phyloP scores from a whole-genome alignment of 1,140 invertebrate genomes.

The Conus betulinus region DNA sequence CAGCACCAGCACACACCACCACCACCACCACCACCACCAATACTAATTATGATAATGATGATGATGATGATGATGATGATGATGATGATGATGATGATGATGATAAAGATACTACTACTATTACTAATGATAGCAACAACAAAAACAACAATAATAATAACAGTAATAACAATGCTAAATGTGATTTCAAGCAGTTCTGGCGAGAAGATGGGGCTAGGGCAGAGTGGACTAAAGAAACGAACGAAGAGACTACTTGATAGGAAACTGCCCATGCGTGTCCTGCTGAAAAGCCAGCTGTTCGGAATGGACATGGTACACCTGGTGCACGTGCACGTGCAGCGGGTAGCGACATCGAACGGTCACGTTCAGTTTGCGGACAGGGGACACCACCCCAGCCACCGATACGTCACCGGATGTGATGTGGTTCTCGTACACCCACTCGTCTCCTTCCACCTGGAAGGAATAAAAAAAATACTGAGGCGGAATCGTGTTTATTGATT shows the following conservation, averaged over 20 bases:
- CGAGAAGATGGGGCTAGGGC: too few species aligned
- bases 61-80: too few species aligned
- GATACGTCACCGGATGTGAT: not conserved
- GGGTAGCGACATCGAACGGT: slow-evolving; percentile 20
- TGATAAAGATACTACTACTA: too few species aligned
- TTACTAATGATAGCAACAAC: too few species aligned
- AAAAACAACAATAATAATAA: too few species aligned
- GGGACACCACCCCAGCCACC: slow-evolving; percentile 12
- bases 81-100: too few species aligned
- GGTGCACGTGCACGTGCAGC: not conserved
- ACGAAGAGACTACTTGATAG: not conserved
- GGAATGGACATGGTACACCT: not conserved
- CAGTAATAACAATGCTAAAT: too few species aligned
- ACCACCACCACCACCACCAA: too few species aligned
- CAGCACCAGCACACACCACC: too few species aligned
- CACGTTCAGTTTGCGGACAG: slow-evolving; percentile 21
- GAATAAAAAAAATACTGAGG: not conserved
- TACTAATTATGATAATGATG: too few species aligned
- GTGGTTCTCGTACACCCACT: slow-evolving; percentile 28
- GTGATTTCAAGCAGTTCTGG: too few species aligned
- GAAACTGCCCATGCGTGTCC: not conserved
- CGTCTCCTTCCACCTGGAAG: slow-evolving; percentile 16
- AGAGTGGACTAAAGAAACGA: too few species aligned
- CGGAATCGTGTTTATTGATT: not conserved
- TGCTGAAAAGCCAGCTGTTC: slow-evolving; percentile 1